A percentile compares a stretch with the other conserved stretches of the same genome.
phyloP scores from a whole-genome alignment of 1,140 invertebrate species.

The Zaprionus nigranus region DNA sequence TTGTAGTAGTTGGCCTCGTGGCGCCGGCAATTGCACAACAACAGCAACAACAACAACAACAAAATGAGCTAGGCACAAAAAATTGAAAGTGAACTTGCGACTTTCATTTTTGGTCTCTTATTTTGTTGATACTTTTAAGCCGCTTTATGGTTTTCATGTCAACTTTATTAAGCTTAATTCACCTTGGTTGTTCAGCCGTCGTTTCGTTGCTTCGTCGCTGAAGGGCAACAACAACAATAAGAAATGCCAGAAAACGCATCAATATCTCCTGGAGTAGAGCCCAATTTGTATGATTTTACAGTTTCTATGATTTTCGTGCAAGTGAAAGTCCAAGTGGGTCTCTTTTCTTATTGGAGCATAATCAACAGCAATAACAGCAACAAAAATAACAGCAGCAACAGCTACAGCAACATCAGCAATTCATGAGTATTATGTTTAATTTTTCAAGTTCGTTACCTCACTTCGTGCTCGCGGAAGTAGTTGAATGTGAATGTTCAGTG shows the following conservation, averaged over 20 bases:
- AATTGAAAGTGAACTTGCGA: slow-evolving; percentile 82
- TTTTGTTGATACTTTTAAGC: slow-evolving; percentile 73
- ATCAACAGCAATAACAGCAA: slow-evolving; percentile 23
- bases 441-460: slow-evolving; percentile 66
- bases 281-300: slow-evolving; percentile 66
- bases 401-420: neutral
- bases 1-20: slow-evolving; percentile 77
- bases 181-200: slow-evolving; percentile 62
- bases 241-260: slow-evolving; percentile 33
- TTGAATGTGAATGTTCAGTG: slow-evolving; percentile 37
- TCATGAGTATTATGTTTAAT: slow-evolving; percentile 42
- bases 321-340: slow-evolving; percentile 60
- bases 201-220: slow-evolving; percentile 18
- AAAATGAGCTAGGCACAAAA: slow-evolving; percentile 43
- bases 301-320: slow-evolving; percentile 40
- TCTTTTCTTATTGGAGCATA: slow-evolving; percentile 12
- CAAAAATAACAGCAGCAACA: neutral
- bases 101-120: slow-evolving; percentile 72
- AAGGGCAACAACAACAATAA: slow-evolving; percentile 48
- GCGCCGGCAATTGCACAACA: slow-evolving; percentile 77
- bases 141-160: slow-evolving; percentile 79
- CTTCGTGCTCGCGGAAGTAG: slow-evolving; percentile 55
- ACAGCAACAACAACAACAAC: slow-evolving; percentile 41
- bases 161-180: slow-evolving; percentile 76
- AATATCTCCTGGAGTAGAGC: slow-evolving; percentile 9